Base-by-base conservation (phyloP, 1,140 invertebrate species). In the Pseudomyrmex flavicornis region DNA sequence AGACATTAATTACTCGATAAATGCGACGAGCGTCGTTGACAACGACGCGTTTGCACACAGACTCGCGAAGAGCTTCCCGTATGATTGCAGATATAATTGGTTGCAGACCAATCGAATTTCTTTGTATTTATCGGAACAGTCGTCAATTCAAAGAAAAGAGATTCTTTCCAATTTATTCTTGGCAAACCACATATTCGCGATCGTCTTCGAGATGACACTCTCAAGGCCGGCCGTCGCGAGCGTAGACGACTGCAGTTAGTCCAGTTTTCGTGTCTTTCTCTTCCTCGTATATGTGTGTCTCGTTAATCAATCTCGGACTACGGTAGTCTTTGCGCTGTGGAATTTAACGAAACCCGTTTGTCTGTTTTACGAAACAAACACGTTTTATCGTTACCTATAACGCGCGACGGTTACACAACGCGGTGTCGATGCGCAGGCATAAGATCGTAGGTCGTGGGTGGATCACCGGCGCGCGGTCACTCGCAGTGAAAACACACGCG, bases 361-460 rank as follows among this genome's bases (percentile, higher is more conserved):
- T 35, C 5, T 26, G 5, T 54, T 13, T 70, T 17, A 26, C 5
- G 50, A 66, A 35, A 35, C 35, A 35, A 35, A 35, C 35, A 35
- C 35, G 35, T 35, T 35, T 35, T 35, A 35, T 35, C 35, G 7
- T 35, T 26, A 26, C 26, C 26, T 26, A 26, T 2, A 26, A 26
- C 26, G 3, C 26, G 26, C 26, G 26, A 26, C 35, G 35, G 35
- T 35, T 35, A 35, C 35, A 35, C 35, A 35, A 35, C 35, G 85
- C 79, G 88, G 90, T 44, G 59, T 82, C 48, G 65, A 86, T 26
- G 88, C 26, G 88, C 83, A 77, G 61, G 69, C 35, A 66, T 91
- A 91, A 91, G 85, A 91, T 89, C 84, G 63, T 73, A 68, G 84
- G 87, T 91, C 88, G 89, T 89, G 88, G 90, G 85, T 86, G 89